Base-by-base conservation (phyloP, 64 coral and sea anemone genomes). In the Montipora cactus region DNA sequence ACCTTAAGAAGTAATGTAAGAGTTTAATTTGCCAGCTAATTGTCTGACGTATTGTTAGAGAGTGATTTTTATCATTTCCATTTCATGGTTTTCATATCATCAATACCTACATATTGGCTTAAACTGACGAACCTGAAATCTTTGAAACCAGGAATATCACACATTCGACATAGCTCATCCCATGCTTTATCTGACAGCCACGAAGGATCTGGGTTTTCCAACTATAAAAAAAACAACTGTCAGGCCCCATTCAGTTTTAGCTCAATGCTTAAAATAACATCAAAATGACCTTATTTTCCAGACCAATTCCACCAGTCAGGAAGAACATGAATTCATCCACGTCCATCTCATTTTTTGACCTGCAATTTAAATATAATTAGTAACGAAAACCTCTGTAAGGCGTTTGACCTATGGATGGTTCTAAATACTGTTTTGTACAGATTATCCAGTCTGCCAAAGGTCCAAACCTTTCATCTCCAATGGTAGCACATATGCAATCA, bases 161-260 rank as follows among this genome's bases (percentile, higher is more conserved):
- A 99, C 98, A 99, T 99, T 70, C 98, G 75, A 75, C 98, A 99
- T 1, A 99, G 90, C 49, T 99, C 98, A 62, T 99, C 98, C 98
- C 98, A 99, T 2, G 98, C 96, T 48, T 95, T 94, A 64, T 99
- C 98, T 67, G 98, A 94, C 79, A 99, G 37, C 98, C 98, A 99
- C 9, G 98, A 99, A 7, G 98, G 90, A 76, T 99, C 98, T 49
- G 98, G 98, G 76, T 99, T 99, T 83, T 94, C 89, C 44, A 99
- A 79, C 98, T 99, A 73, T 59, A 49, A 69, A 50, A 48, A 73
- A 83, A 49, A 59, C 3, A 75, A 75, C 76, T 44, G 0, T 91
- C 8, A 49, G 16, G 78, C 37, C 37, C 37, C 2, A 37, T 37
- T 37, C 37, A 37, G 37, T 37, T 37, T 37, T 37, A 37, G 37